phyloP scores from a whole-genome alignment of 53 echinoderm and acorn worm genomes.

The Hippasteria phrygiana region DNA sequence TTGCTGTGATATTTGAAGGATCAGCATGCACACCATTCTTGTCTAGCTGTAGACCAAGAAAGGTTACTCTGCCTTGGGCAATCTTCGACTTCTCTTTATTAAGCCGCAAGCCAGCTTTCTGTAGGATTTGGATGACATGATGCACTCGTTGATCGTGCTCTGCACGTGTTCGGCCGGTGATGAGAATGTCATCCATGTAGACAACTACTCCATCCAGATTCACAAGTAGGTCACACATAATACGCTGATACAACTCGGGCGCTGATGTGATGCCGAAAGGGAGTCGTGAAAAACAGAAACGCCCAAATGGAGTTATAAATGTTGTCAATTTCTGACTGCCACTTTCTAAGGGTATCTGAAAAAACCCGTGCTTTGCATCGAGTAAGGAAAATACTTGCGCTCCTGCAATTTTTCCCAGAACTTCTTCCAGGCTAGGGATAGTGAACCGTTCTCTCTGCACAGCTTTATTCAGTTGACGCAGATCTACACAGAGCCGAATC shows the following conservation, averaged over 20 bases:
- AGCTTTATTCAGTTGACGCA: conserved; percentile 46
- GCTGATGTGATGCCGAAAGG: conserved; percentile 17
- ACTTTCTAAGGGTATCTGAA: conserved; percentile 5
- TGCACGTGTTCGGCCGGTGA: conserved; percentile 2
- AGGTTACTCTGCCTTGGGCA: not conserved
- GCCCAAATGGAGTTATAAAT: conserved; percentile 14
- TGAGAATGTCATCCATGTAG: conserved; percentile 31
- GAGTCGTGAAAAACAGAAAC: conserved; percentile 23
- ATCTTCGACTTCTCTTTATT: not conserved
- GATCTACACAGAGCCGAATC: conserved; percentile 48
- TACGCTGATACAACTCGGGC: conserved; percentile 9
- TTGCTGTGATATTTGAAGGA: conserved; percentile 19
- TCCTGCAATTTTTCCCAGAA: conserved; percentile 32
- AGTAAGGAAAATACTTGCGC: conserved; percentile 20
- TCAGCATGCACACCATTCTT: not conserved
- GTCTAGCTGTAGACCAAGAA: not conserved
- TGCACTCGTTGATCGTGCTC: conserved; percentile 23
- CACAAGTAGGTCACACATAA: conserved; percentile 18
- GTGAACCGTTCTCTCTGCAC: conserved; percentile 43
- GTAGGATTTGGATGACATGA: not conserved
- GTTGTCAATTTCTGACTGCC: conserved; percentile 33
- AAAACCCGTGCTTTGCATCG: conserved; percentile 26
- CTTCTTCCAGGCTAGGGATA: conserved; percentile 40
- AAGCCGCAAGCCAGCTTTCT: not conserved
- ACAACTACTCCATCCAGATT: conserved; percentile 17